A percentile compares a stretch with the other conserved stretches of the same genome.
Evolutionary conservation across 2,797 vertebrate species (phyloP).

Genomic region (Vireo griseus): DNA sequence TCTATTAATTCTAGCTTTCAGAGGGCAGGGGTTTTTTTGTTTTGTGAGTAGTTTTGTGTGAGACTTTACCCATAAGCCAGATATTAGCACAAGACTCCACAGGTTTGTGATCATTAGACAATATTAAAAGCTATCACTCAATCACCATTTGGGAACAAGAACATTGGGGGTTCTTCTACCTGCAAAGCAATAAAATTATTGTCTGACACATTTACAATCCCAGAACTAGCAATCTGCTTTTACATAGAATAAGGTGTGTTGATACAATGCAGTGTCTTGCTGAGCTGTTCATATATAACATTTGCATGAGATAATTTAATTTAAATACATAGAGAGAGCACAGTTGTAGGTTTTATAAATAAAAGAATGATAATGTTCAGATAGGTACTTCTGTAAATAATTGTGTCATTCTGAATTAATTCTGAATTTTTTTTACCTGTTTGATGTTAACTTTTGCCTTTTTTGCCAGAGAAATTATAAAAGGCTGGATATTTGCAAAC

Average conservation of each 20-base stretch:
- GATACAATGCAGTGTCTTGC: slow-evolving; percentile 56
- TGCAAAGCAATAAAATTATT: slow-evolving; percentile 71
- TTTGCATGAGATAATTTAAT: slow-evolving; percentile 74
- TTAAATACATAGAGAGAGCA: slow-evolving; percentile 57
- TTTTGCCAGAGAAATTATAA: slow-evolving; percentile 20
- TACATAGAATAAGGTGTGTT: slow-evolving; percentile 8
- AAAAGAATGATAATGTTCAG: slow-evolving; percentile 1
- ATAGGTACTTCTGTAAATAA: slow-evolving; percentile 49
- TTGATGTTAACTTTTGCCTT: slow-evolving; percentile 52
- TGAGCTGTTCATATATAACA: slow-evolving; percentile 59
- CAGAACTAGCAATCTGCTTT: slow-evolving; percentile 63
- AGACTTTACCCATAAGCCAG: slow-evolving; percentile 56
- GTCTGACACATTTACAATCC: slow-evolving; percentile 63
- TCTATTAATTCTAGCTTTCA: slow-evolving; percentile 51
- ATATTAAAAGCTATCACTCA: slow-evolving; percentile 64
- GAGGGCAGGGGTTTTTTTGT: slow-evolving; percentile 16
- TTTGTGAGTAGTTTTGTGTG: slow-evolving; percentile 10
- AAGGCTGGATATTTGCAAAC: neutral
- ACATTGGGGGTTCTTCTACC: slow-evolving; percentile 57
- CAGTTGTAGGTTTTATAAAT: neutral
- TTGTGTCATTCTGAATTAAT: neutral
- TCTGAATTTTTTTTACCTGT: neutral
- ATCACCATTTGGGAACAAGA: slow-evolving; percentile 58
- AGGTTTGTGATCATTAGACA: slow-evolving; percentile 68
- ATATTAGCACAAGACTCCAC: slow-evolving; percentile 58